Base-by-base conservation (phyloP, 1,140 invertebrate species). In the Amphibalanus amphitrite region DNA sequence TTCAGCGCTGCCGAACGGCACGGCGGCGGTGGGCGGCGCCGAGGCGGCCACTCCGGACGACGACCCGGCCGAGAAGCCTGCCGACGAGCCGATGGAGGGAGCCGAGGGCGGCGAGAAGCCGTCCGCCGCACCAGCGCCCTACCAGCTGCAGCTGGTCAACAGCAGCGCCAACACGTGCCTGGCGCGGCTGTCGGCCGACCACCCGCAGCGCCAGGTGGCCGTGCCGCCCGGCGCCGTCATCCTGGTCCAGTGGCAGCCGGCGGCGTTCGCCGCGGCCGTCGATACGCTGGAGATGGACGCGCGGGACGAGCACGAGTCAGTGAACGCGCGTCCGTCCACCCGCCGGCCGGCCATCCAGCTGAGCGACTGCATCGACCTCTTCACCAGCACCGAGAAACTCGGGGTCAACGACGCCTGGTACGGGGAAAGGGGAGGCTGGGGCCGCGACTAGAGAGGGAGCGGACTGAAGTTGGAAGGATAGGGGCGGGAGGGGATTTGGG, bases 341-440 rank as follows among this genome's bases (percentile, higher is more conserved):
- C 64, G 29, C 26, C 72, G 59, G 25, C 28, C 69, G 23, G 20
- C 20, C 13, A 74, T 72, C 70, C 79, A 76, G 59, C 73, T 84
- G 20, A 79, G 77, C 71, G 81, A 84, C 71, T 84, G 83, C 75
- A 75, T 84, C 29, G 78, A 82, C 65, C 75, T 83, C 33, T 84
- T 83, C 75, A 84, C 82, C 28, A 80, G 79, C 67, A 78, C 76
- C 23, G 83, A 84, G 76, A 79, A 81, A 73, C 76, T 84, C 4
- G 82, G 82, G 69, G 79, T 79, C 72, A 78, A 84, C 71, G 82
- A 84, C 74, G 79, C 80, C 29, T 84, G 83, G 83, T 82, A 75
- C 73, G 38, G 26, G 26, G 47, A n/a, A n/a, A n/a, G n/a, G n/a
- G n/a, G n/a, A n/a, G n/a, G n/a, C n/a, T n/a, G n/a, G n/a, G n/a